phyloP scores from a whole-genome alignment of 2,888 invertebrate genomes.

The Hypercompe scribonia region DNA sequence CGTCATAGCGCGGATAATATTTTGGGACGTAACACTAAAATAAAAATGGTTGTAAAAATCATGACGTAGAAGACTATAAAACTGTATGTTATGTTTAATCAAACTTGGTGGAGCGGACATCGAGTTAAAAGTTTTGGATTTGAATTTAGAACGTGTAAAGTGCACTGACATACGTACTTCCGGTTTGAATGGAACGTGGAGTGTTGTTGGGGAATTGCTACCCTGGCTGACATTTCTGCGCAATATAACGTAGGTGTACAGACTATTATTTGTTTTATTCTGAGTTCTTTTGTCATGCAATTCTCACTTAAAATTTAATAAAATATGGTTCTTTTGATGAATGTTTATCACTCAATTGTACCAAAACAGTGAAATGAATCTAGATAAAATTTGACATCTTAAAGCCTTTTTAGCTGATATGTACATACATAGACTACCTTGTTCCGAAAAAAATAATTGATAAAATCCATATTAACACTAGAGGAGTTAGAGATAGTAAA shows the following conservation, averaged over 20 bases:
- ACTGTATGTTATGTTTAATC: slow-evolving; percentile 51
- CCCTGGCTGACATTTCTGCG: background rate
- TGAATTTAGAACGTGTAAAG: slow-evolving; percentile 31
- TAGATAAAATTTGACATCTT: too few species aligned
- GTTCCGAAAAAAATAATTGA: too few species aligned
- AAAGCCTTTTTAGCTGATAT: too few species aligned
- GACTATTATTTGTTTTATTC: background rate
- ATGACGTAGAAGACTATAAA: slow-evolving; percentile 54
- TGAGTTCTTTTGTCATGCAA: background rate
- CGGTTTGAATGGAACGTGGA: slow-evolving; percentile 29
- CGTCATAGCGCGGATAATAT: slow-evolving; percentile 66
- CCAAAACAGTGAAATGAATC: too few species aligned
- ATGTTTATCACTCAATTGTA: too few species aligned
- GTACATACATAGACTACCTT: too few species aligned
- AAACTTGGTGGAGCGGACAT: slow-evolving; percentile 48
- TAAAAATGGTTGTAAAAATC: slow-evolving; percentile 77
- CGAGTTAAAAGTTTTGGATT: slow-evolving; percentile 51
- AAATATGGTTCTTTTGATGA: too few species aligned
- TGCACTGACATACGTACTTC: slow-evolving; percentile 38
- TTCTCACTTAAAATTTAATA: background rate
- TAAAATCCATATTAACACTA: too few species aligned
- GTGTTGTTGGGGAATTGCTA: slow-evolving; percentile 22
- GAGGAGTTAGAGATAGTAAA: too few species aligned
- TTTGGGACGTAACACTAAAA: slow-evolving; percentile 77
- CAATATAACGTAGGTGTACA: background rate